These are phyloP conservation scores for Formica selysi DNA, from an alignment of 1,140 invertebrate genomes.

Conservation along the genomic window DNA sequence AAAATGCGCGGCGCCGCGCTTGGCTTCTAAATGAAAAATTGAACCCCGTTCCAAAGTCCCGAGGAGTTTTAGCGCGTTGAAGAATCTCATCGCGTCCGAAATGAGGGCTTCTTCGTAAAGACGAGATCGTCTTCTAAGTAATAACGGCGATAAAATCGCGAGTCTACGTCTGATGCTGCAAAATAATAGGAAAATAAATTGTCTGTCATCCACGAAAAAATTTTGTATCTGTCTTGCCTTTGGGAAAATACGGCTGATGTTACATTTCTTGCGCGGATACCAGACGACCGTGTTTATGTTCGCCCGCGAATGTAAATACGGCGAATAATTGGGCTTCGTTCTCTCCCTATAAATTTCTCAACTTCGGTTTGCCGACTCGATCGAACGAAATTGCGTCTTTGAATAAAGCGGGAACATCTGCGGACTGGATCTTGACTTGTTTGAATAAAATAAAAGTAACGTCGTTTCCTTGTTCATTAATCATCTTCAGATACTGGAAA, in stretches of 20 bases:
- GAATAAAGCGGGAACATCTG: constrained; percentile 13
- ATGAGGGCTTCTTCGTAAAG: constrained; percentile 1
- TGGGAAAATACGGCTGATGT: neutral
- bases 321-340: constrained; percentile 44
- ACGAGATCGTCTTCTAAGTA: neutral
- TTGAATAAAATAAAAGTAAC: constrained; percentile 36
- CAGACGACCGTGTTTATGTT: constrained; percentile 10
- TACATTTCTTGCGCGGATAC: neutral
- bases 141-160: constrained; percentile 33
- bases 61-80: constrained; percentile 36
- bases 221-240: neutral
- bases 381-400: constrained; percentile 14
- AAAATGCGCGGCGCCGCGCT: constrained; percentile 27
- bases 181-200: constrained; percentile 46
- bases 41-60: constrained; percentile 38
- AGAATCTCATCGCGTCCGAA: constrained; percentile 41
- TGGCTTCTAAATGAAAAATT: constrained; percentile 61
- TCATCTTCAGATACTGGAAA: constrained; percentile 41
- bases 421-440: constrained; percentile 15
- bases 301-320: constrained; percentile 41
- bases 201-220: neutral
- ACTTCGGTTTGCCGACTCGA: constrained; percentile 5
- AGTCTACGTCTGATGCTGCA: constrained; percentile 7
- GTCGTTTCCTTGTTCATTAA: constrained; percentile 44
- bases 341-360: constrained; percentile 37